Evolutionary conservation across 2,113 vertebrate genomes (phyloP), one percentile per base, ranked within the genome.

Genomic region (Mixornis gularis): DNA sequence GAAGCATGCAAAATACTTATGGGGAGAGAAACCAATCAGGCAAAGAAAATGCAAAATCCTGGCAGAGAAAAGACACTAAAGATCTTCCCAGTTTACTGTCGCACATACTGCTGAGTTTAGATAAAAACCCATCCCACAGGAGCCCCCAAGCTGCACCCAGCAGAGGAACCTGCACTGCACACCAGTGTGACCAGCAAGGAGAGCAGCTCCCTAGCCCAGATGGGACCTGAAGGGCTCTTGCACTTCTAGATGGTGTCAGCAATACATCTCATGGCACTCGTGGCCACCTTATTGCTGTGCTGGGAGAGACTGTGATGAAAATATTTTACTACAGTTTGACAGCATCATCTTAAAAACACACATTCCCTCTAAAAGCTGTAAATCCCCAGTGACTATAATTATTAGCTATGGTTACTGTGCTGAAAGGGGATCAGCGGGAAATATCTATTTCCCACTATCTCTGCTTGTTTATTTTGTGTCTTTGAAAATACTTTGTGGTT

Each of bases 371-470:
- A 71, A 78, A 85, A 71, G 49, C 69, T 64, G 65, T 81, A 94
- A 94, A 66, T 40, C 89, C 49, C 53, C 58, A 46, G 41, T 13
- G 83, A 38, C 84, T 62, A 1, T 74, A 86, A 87, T 69, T 84
- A 69, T 64, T 32, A 5, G 69, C 69, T 86, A 49, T n/a, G 17
- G 73, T 82, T 87, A 51, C 73, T 1, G 2, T 65, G 63, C 73
- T 96, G 94, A 89, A 89, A 93, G 83, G 80, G 74, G 78, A 90
- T 80, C 87, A 91, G 82, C 7, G 2, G 72, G 76, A 91, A 94
- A 80, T 34, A 70, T 3, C 14, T 40, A 43, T 87, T 94, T 94
- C 90, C 88, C 40, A 70, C 71, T 71, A 63, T 70, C 56, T 83
- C 68, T 56, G 43, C 55, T 63, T 90, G 71, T 85, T 95, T 91